A percentile compares a stretch with the other conserved stretches of the same genome.
These are phyloP conservation scores for Oreonectes daqikongensis DNA, from an alignment of 2,797 vertebrate genomes.

Conservation along the genomic window DNA sequence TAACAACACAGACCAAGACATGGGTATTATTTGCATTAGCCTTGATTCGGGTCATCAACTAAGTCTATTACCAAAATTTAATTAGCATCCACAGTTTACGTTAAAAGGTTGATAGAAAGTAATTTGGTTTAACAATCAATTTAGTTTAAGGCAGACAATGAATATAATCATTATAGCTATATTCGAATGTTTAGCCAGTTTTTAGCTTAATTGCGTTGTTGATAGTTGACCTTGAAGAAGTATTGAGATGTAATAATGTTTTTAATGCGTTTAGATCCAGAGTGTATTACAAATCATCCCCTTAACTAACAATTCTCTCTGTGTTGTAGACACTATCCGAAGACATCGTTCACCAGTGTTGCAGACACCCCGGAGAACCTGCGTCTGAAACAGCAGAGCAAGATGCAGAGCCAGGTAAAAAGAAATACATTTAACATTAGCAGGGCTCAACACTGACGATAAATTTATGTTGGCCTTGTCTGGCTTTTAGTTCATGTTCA, in stretches of 20 bases:
- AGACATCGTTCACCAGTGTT: constrained; percentile 93
- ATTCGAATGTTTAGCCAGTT: neutral
- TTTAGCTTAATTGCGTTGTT: neutral
- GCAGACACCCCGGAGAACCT: constrained; percentile 97
- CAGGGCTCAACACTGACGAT: neutral
- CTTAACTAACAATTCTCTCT: constrained; percentile 37
- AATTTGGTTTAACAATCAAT: neutral
- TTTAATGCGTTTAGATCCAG: neutral
- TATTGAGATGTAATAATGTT: neutral
- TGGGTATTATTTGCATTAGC: neutral
- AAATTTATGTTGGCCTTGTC: neutral
- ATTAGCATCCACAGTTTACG: neutral
- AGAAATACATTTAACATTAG: neutral
- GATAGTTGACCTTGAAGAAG: neutral
- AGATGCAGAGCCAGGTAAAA: constrained; percentile 93
- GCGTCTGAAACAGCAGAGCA: constrained; percentile 94
- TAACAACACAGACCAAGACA: neutral
- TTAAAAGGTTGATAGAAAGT: neutral
- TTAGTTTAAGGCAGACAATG: neutral
- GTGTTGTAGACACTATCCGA: constrained; percentile 93
- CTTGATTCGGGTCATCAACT: neutral
- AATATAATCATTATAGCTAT: neutral
- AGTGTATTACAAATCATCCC: neutral
- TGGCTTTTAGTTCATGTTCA: neutral
- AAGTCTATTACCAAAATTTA: neutral